phyloP scores from a whole-genome alignment of 1,140 invertebrate genomes.

The Drosophila parabipectinata region DNA sequence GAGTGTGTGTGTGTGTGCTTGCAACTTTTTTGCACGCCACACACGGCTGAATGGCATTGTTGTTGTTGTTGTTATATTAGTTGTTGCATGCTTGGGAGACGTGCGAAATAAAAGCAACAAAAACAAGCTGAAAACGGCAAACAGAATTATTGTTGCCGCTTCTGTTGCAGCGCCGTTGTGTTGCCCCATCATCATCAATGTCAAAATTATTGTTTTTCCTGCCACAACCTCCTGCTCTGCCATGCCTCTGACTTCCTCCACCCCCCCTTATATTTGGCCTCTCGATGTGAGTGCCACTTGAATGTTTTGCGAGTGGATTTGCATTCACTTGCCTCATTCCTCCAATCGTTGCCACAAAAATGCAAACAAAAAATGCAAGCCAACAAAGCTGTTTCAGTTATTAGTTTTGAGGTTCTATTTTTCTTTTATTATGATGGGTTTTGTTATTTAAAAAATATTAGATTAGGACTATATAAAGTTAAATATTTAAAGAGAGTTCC shows the following conservation, averaged over 20 bases:
- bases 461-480: too few species aligned
- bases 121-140: conserved; percentile 40
- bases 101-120: conserved; percentile 51
- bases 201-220: conserved; percentile 80
- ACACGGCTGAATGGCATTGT: conserved; percentile 33
- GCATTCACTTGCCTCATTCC: conserved; percentile 44
- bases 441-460: too few species aligned
- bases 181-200: conserved; percentile 73
- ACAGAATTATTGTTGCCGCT: conserved; percentile 50
- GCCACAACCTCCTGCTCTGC: conserved; percentile 8
- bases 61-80: conserved; percentile 21
- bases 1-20: conserved; percentile 47
- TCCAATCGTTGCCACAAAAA: conserved; percentile 12
- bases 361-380: too few species aligned
- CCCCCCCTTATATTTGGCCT: not conserved
- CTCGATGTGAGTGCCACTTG: conserved; percentile 51
- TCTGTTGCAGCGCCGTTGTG: conserved; percentile 34
- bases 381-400: not conserved
- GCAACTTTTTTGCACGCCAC: conserved; percentile 80
- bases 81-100: conserved; percentile 66
- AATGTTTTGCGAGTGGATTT: conserved; percentile 56
- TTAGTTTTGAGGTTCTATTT: not conserved
- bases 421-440: not conserved
- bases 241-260: not conserved
- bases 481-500: too few species aligned